Base-by-base conservation (phyloP, 1,140 invertebrate genomes). In the Caerostris darwini region DNA sequence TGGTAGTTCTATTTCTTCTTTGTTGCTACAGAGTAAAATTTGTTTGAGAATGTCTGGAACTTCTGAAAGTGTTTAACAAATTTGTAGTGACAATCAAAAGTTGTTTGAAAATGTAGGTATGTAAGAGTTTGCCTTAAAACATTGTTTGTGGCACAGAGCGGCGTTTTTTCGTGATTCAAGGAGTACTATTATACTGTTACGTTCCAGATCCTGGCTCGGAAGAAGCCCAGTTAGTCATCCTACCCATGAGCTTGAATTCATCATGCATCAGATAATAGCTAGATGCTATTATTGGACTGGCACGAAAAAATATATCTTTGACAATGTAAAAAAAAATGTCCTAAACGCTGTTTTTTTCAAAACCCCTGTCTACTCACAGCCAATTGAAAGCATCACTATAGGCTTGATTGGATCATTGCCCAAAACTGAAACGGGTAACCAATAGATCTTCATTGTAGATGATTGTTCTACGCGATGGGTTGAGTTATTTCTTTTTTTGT, bases 361-460 rank as follows among this genome's bases (percentile, higher is more conserved):
- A 83, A 8, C 34, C 54, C 34, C 81, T 56, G 14, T 83, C 5
- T 54, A 83, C 56, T 83, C 50, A 7, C 10, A 2, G 12, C 12
- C 53, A 17, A 56, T 56, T 7, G n/a, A 19, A 7, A 83, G 1
- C 7, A 56, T 64, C 5, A 14, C 89, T 3, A 94, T 91, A 19
- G 71, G 91, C 17, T 53, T 94, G 14, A 34, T 81, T 91, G 64
- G 85, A 50, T n/a, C n/a, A n/a, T 61, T 94, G 17, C n/a, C n/a
- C n/a, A n/a, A 56, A 92, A 90, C 56, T 7, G 6, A 1, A 8
- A 61, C 0, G 6, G 58, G 77, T 0, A 90, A 92, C 5, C 19
- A 67, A 61, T 82, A 34, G 34, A 82, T 94, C 50, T 71, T 94
- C 34, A 53, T 83, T 61, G 64, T 94, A 17, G 88, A 91, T 34